These are phyloP conservation scores for Glandiceps talaboti DNA, from an alignment of 53 echinoderm and acorn worm genomes.

Conservation along the genomic window DNA sequence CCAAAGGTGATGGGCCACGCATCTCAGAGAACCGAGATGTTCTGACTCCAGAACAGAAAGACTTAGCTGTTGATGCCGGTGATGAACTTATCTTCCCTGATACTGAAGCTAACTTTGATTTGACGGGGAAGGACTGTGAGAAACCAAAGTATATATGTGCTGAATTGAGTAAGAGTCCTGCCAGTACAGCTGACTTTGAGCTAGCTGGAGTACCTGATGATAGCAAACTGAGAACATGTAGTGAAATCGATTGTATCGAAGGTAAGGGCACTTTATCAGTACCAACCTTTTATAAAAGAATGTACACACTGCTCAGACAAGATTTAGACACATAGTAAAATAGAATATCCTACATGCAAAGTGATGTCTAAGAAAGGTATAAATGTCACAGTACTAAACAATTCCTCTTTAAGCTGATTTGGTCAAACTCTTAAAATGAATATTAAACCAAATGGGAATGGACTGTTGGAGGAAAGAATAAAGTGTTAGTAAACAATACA, in stretches of 20 bases:
- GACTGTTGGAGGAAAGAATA: too few relatives aligned
- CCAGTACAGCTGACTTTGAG: background rate
- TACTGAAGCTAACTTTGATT: background rate
- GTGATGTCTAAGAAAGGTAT: too few relatives aligned
- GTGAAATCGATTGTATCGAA: background rate
- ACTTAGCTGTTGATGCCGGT: background rate
- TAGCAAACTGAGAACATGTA: background rate
- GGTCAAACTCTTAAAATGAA: too few relatives aligned
- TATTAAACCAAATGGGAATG: too few relatives aligned
- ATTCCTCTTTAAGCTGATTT: too few relatives aligned
- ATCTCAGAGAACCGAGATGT: background rate
- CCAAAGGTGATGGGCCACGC: background rate
- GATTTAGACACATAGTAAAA: too few relatives aligned
- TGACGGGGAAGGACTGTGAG: background rate
- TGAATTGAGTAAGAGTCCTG: background rate
- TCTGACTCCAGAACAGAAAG: background rate
- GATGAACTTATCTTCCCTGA: background rate
- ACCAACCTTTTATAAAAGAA: too few relatives aligned
- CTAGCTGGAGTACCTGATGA: background rate
- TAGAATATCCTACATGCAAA: too few relatives aligned
- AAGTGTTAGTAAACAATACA: too few relatives aligned
- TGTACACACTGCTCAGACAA: too few relatives aligned
- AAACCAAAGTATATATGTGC: background rate
- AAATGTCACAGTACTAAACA: too few relatives aligned
- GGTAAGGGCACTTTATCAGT: too few relatives aligned